Evolutionary conservation across 2,113 vertebrate genomes (phyloP).

Genomic region (Pseudonaja textilis): DNA sequence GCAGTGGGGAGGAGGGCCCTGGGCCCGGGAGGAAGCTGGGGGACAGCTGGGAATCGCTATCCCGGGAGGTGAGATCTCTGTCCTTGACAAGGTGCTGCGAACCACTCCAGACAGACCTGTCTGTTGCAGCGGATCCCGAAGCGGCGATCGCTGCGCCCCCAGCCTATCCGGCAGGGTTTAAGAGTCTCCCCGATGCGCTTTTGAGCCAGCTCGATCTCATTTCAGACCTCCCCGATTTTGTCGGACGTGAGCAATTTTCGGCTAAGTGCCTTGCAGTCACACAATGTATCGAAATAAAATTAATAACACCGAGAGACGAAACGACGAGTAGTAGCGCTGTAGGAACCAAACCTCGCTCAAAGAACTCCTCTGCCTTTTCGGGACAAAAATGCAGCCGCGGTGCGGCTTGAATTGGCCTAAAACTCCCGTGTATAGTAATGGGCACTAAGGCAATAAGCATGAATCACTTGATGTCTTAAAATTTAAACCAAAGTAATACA

Average conservation of each 20-base stretch:
- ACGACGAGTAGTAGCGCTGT: not conserved
- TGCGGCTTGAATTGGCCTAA: not conserved
- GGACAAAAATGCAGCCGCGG: not conserved
- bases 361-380: not conserved
- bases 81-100: conserved; percentile 13
- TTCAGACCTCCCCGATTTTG: not conserved
- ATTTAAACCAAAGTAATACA: not conserved
- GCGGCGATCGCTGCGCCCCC: not conserved
- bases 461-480: not conserved
- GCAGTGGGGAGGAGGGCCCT: not conserved
- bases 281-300: not conserved
- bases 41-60: not conserved
- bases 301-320: not conserved
- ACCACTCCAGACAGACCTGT: not conserved
- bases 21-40: not conserved
- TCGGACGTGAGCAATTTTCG: not conserved
- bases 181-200: not conserved
- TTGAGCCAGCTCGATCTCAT: not conserved
- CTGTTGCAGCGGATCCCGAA: not conserved
- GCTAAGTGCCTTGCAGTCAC: not conserved
- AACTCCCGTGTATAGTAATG: not conserved
- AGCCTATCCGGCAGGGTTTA: not conserved
- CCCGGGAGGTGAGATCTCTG: not conserved
- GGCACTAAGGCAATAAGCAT: too few species aligned
- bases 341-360: not conserved